Percentiles rank a stretch among this genome's conserved stretches.
Conservation (phyloP, 2,113 vertebrate species). For the Ageneiosus marmoratus region DNA sequence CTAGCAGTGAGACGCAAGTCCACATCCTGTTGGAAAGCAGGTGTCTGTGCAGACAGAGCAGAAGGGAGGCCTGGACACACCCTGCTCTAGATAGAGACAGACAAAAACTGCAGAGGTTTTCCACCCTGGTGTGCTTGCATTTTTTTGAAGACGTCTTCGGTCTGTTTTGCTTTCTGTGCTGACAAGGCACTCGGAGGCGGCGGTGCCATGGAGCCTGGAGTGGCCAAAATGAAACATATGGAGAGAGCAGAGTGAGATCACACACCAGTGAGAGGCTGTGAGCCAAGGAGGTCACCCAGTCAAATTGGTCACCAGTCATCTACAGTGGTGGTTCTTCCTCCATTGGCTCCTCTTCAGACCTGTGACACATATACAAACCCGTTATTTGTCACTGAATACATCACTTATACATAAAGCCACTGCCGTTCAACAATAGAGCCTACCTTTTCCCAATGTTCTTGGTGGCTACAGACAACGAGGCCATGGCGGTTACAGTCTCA, state of each 20-base stretch:
- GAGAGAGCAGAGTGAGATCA: constrained; percentile 77
- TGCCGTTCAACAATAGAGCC: constrained; percentile 38
- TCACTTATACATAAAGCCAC: not conserved
- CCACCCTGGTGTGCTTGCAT: constrained; percentile 35
- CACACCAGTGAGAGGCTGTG: constrained; percentile 64
- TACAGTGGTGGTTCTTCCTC: constrained; percentile 93
- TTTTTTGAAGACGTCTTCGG: constrained; percentile 43
- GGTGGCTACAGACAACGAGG: constrained; percentile 90
- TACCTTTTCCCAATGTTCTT: constrained; percentile 88
- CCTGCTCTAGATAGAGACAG: constrained; percentile 39
- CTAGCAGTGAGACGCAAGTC: constrained; percentile 39
- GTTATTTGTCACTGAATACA: not conserved
- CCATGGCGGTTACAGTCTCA: constrained; percentile 95
- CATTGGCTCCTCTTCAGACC: constrained; percentile 92
- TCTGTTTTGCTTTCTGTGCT: constrained; percentile 55
- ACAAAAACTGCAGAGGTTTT: constrained; percentile 35
- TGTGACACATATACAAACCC: constrained; percentile 52
- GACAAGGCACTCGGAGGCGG: constrained; percentile 39
- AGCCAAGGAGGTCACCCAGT: constrained; percentile 62
- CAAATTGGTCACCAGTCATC: constrained; percentile 57
- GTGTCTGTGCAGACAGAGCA: constrained; percentile 32
- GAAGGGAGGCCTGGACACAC: constrained; percentile 25
- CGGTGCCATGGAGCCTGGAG: constrained; percentile 48
- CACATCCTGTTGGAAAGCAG: constrained; percentile 42
- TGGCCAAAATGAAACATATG: constrained; percentile 64